Evolutionary conservation across 2,797 vertebrate genomes (phyloP), one percentile per base, ranked within the genome.

Genomic region (Nannoperca australis): DNA sequence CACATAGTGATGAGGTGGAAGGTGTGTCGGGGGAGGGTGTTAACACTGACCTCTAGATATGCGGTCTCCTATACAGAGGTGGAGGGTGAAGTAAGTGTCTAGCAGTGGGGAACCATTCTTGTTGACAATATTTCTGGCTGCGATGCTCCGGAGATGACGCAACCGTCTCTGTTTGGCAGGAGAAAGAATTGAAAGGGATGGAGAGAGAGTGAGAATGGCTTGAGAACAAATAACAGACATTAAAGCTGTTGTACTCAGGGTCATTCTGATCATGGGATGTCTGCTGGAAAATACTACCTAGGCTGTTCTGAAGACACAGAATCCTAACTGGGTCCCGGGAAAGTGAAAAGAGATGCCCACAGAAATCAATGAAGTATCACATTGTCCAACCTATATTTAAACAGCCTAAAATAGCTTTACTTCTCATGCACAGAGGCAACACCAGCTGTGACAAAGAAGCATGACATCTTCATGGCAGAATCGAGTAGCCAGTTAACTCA

Each of bases 1-100:
- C 40, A 27, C 5, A 27, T 0, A 36, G 18, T 12, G 9, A 59
- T 22, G 51, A 22, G 1, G 18, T 53, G 36, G 6, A 34, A 3
- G 11, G 30, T 61, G 32, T 50, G 67, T 40, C 24, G 44, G 15
- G n/a, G 20, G 2, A 11, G 1, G 30, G 27, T 15, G 45, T 17
- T n/a, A 12, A 50, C 50, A 83, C 89, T 87, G 91, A 99, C 98
- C 97, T 97, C 95, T 96, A 73, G 95, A 97, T 85, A 97, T 97
- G 77, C 92, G 95, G 45, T 95, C 70, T 1, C 88, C 94, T 83
- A 94, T 91, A 86, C 96, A 98, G 85, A 99, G 93, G 89, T 99
- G 98, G 77, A 99, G 97, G 18, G 97, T 99, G 93, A 99, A 99
- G 92, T 96, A 99, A 0, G 98, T 99, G 84, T 99, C 97, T 84